These are phyloP conservation scores for Callipepla californica DNA, from an alignment of 2,113 vertebrate genomes.

Conservation along the genomic window DNA sequence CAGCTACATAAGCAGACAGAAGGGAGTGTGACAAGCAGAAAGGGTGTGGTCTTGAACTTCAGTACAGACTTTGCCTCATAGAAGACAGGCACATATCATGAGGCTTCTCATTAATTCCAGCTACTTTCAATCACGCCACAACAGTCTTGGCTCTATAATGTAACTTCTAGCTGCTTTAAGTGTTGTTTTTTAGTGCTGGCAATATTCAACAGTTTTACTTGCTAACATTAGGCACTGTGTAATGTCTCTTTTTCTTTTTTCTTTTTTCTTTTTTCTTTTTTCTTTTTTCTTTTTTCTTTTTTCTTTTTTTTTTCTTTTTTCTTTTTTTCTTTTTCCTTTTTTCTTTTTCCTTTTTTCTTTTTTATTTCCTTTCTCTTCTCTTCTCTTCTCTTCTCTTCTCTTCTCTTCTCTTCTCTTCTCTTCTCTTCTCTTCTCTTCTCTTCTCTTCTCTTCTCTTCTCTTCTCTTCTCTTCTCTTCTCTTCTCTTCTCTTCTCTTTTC, in stretches of 20 bases:
- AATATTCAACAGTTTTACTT: background rate
- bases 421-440: too few relatives aligned
- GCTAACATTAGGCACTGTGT: background rate
- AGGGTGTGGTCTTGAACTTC: background rate
- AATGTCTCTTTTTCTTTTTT: background rate
- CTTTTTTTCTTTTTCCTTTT: too few relatives aligned
- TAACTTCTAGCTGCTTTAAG: constrained; percentile 40
- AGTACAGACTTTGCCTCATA: background rate
- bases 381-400: too few relatives aligned
- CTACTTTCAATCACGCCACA: background rate
- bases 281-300: too few relatives aligned
- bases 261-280: background rate
- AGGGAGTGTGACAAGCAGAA: background rate
- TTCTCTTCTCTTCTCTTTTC: too few relatives aligned
- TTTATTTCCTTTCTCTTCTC: too few relatives aligned
- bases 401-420: too few relatives aligned
- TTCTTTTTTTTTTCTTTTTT: too few relatives aligned
- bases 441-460: too few relatives aligned
- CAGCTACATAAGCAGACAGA: background rate
- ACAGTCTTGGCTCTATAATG: background rate
- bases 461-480: too few relatives aligned
- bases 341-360: too few relatives aligned
- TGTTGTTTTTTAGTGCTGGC: background rate
- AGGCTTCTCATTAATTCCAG: background rate
- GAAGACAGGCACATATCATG: background rate